Percentiles rank a stretch among this genome's conserved stretches.
Evolutionary conservation across 2,113 vertebrate genomes (phyloP).

Genomic region (Syngnathus typhle): DNA sequence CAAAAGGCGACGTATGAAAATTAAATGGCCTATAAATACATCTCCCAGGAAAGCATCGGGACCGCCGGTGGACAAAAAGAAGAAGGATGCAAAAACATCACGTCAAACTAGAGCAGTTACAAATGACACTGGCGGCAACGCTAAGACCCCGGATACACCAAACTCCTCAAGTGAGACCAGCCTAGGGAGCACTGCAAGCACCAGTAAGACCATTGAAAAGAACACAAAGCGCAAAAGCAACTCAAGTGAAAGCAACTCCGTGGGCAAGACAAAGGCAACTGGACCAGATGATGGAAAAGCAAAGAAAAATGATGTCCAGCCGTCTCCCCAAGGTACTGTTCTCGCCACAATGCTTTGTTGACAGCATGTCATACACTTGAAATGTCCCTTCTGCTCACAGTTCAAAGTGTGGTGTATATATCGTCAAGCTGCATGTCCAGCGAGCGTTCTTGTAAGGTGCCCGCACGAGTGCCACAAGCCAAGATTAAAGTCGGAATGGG

Average conservation of each 20-base stretch:
- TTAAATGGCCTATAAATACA: not conserved
- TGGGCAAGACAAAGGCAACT: not conserved
- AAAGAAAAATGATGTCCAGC: not conserved
- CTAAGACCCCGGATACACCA: not conserved
- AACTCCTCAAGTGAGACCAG: too few relatives aligned
- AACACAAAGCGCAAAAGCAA: not conserved
- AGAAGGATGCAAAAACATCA: too few relatives aligned
- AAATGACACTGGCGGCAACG: not conserved
- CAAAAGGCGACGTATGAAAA: not conserved
- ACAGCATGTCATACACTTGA: not conserved
- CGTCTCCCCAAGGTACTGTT: not conserved
- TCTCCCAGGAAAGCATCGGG: not conserved
- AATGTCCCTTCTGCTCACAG: not conserved
- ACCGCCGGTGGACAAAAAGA: not conserved
- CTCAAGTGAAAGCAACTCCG: not conserved
- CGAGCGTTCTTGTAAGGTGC: not conserved
- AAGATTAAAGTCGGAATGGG: constrained; percentile 73
- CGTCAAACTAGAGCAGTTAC: not conserved
- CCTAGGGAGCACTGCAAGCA: not conserved
- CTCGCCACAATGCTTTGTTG: not conserved
- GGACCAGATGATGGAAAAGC: not conserved
- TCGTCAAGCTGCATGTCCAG: not conserved
- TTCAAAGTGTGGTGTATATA: not conserved
- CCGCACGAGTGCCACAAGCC: constrained; percentile 48
- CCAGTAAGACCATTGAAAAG: not conserved